Conservation (phyloP, 2,888 invertebrate species). For the Xestia rhomboidea region DNA sequence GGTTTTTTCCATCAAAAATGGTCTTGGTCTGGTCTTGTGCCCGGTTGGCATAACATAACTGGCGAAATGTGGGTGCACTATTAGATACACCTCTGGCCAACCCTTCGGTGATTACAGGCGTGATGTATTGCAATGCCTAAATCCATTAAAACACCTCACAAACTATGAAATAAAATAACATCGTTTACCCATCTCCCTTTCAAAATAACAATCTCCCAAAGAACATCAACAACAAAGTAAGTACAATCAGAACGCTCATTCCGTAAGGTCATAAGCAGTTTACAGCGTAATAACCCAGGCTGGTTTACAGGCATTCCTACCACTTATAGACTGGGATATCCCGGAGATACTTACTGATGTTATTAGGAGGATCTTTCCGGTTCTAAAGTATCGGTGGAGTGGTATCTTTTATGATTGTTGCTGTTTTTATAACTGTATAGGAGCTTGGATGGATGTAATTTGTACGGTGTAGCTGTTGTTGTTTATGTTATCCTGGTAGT, state of each 20-base stretch:
- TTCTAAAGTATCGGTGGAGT: slow-evolving; percentile 25
- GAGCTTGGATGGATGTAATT: slow-evolving; percentile 11
- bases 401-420: slow-evolving; percentile 39
- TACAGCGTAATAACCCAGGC: slow-evolving; percentile 35
- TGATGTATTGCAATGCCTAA: neutral
- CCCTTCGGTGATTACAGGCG: neutral
- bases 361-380: slow-evolving; percentile 44
- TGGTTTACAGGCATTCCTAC: slow-evolving; percentile 30
- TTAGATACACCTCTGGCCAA: neutral
- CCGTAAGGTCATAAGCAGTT: slow-evolving; percentile 14
- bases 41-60: neutral
- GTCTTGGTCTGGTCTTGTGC: neutral
- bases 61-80: neutral
- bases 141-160: neutral
- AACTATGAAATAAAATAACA: neutral
- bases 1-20: neutral
- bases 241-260: slow-evolving; percentile 6
- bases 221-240: slow-evolving; percentile 11
- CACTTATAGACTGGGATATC: slow-evolving; percentile 38
- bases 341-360: slow-evolving; percentile 41
- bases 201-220: neutral
- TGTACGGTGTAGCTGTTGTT: slow-evolving; percentile 17
- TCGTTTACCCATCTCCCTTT: neutral
- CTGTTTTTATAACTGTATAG: slow-evolving; percentile 40
- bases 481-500: slow-evolving; percentile 34